Conservation (phyloP, 2,888 invertebrate species). For the Unio pictorum region DNA sequence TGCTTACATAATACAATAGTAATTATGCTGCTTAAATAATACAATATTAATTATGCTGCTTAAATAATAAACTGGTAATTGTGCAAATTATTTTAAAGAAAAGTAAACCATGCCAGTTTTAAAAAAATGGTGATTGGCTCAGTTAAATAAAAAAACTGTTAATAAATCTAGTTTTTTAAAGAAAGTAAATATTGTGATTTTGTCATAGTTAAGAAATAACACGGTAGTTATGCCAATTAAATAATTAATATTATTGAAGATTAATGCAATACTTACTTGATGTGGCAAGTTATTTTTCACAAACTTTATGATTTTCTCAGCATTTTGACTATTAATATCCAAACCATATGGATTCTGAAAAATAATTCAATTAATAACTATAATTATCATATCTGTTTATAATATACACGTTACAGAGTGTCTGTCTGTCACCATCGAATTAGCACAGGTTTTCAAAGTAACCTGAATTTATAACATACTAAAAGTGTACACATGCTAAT, state of each 20-base stretch:
- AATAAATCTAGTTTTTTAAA: too few species aligned
- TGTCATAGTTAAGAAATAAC: too few species aligned
- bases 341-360: slow-evolving; percentile 57
- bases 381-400: background rate
- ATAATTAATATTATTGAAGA: background rate
- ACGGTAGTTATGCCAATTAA: too few species aligned
- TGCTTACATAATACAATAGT: too few species aligned
- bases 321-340: slow-evolving; percentile 60
- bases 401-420: background rate
- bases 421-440: background rate
- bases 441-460: background rate
- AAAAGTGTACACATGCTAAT: background rate
- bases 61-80: too few species aligned
- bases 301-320: slow-evolving; percentile 52
- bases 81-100: too few species aligned
- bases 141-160: too few species aligned
- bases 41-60: too few species aligned
- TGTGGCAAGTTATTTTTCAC: slow-evolving; percentile 41
- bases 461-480: background rate
- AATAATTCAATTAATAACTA: slow-evolving; percentile 1
- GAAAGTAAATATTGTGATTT: too few species aligned
- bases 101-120: too few species aligned
- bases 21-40: too few species aligned
- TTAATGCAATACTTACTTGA: slow-evolving; percentile 10
- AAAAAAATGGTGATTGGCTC: too few species aligned